phyloP scores from a whole-genome alignment of 2,113 vertebrate species.

The Centropus bengalensis region DNA sequence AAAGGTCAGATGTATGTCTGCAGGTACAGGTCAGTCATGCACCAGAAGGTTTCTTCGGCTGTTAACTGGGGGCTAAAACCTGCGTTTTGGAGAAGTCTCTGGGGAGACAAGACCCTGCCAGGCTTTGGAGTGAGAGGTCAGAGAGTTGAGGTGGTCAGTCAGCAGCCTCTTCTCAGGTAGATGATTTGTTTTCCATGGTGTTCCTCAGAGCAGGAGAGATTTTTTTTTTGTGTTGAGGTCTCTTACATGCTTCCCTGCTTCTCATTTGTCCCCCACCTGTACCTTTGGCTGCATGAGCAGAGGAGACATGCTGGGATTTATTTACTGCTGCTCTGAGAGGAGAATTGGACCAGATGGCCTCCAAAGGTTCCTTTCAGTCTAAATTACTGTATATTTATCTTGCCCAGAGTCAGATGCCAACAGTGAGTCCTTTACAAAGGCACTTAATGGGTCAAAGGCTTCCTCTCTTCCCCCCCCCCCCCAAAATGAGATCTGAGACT shows the following conservation, averaged over 20 bases:
- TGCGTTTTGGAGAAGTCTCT: not conserved
- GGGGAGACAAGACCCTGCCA: not conserved
- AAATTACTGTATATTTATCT: not conserved
- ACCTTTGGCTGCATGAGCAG: not conserved
- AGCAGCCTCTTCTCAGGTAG: not conserved
- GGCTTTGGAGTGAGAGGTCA: not conserved
- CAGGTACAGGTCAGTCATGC: not conserved
- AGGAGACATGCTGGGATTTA: not conserved
- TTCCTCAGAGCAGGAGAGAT: not conserved
- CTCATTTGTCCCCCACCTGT: not conserved
- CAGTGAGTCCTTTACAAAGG: not conserved
- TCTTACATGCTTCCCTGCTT: not conserved
- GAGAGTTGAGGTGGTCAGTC: not conserved
- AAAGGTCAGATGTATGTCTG: not conserved
- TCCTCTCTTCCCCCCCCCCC: not conserved
- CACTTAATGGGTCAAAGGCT: not conserved
- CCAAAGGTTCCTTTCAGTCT: not conserved
- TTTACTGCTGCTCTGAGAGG: not conserved
- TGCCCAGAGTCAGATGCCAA: not conserved
- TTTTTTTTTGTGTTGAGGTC: not conserved
- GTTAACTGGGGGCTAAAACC: not conserved
- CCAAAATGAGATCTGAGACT: not conserved
- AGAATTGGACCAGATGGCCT: constrained; percentile 5
- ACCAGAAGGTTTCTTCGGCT: not conserved
- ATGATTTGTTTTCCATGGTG: not conserved